Conservation (phyloP, 2,113 vertebrate genomes). For the Odocoileus hemionus region DNA sequence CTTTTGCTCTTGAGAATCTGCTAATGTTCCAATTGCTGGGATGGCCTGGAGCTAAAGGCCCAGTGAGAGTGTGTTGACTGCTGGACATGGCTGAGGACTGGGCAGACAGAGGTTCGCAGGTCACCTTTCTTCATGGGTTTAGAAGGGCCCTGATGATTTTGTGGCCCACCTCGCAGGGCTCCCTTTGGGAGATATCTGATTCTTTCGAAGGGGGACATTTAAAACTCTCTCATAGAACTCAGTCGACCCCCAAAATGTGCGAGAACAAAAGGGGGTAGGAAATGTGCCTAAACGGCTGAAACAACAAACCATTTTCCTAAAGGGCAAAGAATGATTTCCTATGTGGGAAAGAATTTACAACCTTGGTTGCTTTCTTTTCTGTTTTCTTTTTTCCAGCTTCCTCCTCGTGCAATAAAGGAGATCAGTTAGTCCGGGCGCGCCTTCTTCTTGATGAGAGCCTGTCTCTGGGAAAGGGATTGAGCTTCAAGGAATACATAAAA, state of each 20-base stretch:
- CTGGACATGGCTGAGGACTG: background rate
- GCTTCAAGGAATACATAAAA: constrained; percentile 70
- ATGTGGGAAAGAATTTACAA: constrained; percentile 64
- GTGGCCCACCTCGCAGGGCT: background rate
- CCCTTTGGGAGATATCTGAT: no score
- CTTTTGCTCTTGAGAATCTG: background rate
- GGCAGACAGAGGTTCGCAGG: background rate
- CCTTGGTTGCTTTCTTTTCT: constrained; percentile 19
- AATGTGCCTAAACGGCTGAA: constrained; percentile 50
- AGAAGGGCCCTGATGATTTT: background rate
- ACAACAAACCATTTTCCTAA: constrained; percentile 69
- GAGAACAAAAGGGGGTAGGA: background rate
- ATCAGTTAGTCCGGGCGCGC: background rate
- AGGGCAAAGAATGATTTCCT: constrained; percentile 59
- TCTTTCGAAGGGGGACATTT: background rate
- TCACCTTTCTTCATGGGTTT: background rate
- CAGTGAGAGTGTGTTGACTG: background rate
- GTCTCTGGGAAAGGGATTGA: constrained; percentile 65
- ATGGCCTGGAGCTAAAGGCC: background rate
- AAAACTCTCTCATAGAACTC: background rate
- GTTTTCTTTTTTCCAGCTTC: constrained; percentile 50
- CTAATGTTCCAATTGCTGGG: background rate
- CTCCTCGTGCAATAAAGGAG: constrained; percentile 40
- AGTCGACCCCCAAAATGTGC: background rate
- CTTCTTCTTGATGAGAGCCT: constrained; percentile 63